Percentiles rank a stretch among this genome's conserved stretches.
Evolutionary conservation across 2,113 vertebrate genomes (phyloP).

Genomic region (Oryzias woworae): DNA sequence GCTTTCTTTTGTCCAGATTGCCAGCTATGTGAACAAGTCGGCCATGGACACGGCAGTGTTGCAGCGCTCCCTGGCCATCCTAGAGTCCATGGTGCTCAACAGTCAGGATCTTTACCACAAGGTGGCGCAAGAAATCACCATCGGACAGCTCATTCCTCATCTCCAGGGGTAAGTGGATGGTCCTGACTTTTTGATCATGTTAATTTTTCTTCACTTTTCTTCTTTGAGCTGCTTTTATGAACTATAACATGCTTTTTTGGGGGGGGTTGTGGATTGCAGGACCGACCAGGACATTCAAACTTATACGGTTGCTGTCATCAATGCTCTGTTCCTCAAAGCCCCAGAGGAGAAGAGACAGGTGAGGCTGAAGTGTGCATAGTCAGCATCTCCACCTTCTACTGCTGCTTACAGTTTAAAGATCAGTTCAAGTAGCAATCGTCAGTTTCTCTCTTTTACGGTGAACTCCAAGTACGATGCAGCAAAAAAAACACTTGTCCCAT

Average conservation of each 20-base stretch:
- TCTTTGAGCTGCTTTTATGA: neutral
- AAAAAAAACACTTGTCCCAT: neutral
- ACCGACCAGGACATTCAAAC: slow-evolving; percentile 98
- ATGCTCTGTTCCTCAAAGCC: slow-evolving; percentile 96
- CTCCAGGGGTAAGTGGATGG: slow-evolving; percentile 86
- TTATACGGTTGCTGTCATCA: slow-evolving; percentile 96
- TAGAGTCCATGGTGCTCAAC: slow-evolving; percentile 99
- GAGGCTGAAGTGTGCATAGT: slow-evolving; percentile 34
- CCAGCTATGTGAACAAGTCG: slow-evolving; percentile 94
- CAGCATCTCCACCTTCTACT: neutral
- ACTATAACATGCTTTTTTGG: too few relatives aligned
- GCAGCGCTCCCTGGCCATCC: slow-evolving; percentile 93
- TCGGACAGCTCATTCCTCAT: slow-evolving; percentile 95
- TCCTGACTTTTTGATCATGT: neutral
- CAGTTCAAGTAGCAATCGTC: slow-evolving; percentile 12
- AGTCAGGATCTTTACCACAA: slow-evolving; percentile 98
- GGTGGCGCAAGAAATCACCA: slow-evolving; percentile 99
- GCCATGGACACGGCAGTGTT: slow-evolving; percentile 91
- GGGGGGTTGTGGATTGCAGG: slow-evolving; percentile 64
- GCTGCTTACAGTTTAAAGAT: neutral
- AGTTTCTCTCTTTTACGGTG: slow-evolving; percentile 15
- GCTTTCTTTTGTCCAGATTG: slow-evolving; percentile 80
- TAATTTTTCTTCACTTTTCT: neutral
- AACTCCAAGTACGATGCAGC: neutral
- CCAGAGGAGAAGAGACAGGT: slow-evolving; percentile 98